Percentiles rank a stretch among this genome's conserved stretches.
Conservation (phyloP, 2,888 invertebrate genomes). For the Griposia aprilina region DNA sequence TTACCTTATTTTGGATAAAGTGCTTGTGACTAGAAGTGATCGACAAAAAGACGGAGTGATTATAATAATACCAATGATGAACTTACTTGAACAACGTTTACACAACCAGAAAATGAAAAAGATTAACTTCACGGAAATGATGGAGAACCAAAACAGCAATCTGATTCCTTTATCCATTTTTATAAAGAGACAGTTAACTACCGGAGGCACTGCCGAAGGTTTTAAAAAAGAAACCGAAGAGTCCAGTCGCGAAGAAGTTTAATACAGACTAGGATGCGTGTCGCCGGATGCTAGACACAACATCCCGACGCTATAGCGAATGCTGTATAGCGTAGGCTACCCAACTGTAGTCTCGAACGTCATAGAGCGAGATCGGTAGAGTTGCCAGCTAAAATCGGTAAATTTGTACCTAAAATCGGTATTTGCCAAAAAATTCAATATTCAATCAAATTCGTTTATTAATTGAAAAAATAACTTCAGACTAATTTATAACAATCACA, state of each 20-base stretch:
- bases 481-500: background rate
- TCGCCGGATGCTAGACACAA: background rate
- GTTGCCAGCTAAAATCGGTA: background rate
- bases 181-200: background rate
- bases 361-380: background rate
- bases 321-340: too few species aligned
- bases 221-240: background rate
- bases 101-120: fast-evolving
- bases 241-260: background rate
- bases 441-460: background rate
- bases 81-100: slow-evolving; percentile 3
- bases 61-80: background rate
- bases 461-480: background rate
- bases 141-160: fast-evolving
- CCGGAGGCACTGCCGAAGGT: background rate
- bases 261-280: background rate
- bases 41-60: too few species aligned
- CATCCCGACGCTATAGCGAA: background rate
- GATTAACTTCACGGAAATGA: background rate
- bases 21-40: background rate
- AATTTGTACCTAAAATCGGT: background rate
- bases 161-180: background rate
- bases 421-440: background rate
- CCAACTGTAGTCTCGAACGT: background rate
- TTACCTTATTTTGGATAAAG: background rate